phyloP scores from a whole-genome alignment of 1,140 invertebrate genomes.

The Aphelenchoides fujianensis region DNA sequence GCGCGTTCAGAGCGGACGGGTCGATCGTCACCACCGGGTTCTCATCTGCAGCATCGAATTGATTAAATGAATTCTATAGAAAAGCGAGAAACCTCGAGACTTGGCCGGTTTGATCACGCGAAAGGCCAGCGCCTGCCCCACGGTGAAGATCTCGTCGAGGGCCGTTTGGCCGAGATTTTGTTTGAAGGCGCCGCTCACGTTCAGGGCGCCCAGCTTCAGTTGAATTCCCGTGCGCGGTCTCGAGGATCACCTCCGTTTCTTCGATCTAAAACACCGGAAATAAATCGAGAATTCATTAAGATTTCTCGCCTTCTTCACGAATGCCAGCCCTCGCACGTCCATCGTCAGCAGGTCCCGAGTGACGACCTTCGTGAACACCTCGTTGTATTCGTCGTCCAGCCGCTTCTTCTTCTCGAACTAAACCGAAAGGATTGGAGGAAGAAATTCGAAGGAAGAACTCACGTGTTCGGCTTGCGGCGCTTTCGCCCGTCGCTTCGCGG shows the following conservation, averaged over 20 bases:
- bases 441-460: conserved; percentile 12
- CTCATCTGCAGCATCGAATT: conserved; percentile 22
- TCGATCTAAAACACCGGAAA: conserved; percentile 50
- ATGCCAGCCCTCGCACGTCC: conserved; percentile 50
- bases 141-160: conserved; percentile 53
- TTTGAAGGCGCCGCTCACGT: conserved; percentile 41
- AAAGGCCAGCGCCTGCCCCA: conserved; percentile 54
- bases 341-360: conserved; percentile 36
- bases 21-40: conserved; percentile 38
- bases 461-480: conserved; percentile 1
- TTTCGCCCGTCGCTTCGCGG: background rate
- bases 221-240: conserved; percentile 39
- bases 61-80: no score
- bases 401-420: conserved; percentile 32
- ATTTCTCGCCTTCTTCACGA: conserved; percentile 47
- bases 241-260: conserved; percentile 38
- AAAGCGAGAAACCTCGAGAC: conserved; percentile 18
- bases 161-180: conserved; percentile 25
- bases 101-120: conserved; percentile 29
- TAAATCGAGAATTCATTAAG: no score
- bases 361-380: conserved; percentile 44
- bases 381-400: conserved; percentile 34
- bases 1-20: conserved; percentile 48
- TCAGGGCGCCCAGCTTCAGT: conserved; percentile 34
- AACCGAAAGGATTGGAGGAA: conserved; percentile 29